These are phyloP conservation scores for Pristionchus fissidentatus DNA, from an alignment of 2,888 invertebrate species.

Conservation along the genomic window DNA sequence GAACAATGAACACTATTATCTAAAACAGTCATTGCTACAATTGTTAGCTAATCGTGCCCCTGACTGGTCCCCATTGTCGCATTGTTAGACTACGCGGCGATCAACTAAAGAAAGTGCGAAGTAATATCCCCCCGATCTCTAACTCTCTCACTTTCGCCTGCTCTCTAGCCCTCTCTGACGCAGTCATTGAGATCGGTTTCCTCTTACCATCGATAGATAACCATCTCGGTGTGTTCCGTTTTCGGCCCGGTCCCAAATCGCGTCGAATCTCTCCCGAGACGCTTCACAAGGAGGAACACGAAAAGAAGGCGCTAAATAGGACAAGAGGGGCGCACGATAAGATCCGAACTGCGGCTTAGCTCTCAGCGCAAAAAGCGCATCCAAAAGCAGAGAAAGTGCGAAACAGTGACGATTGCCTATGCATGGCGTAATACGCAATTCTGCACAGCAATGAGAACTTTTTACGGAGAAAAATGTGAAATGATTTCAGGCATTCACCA, in stretches of 20 bases:
- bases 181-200: background rate
- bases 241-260: background rate
- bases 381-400: background rate
- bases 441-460: no score
- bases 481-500: constrained; percentile 69
- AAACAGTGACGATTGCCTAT: background rate
- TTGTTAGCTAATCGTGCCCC: constrained; percentile 5
- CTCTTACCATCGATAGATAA: constrained; percentile 8
- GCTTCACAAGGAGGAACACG: constrained; percentile 28
- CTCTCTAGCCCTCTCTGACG: constrained; percentile 7
- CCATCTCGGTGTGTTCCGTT: background rate
- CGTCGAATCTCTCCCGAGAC: background rate
- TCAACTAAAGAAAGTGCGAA: background rate
- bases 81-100: background rate
- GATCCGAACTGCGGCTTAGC: no score
- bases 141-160: background rate
- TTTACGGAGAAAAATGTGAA: background rate
- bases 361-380: background rate
- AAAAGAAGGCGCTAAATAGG: background rate
- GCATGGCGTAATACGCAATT: background rate
- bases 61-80: background rate
- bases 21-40: background rate
- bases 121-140: background rate
- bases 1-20: background rate
- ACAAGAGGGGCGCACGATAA: background rate